phyloP scores from a whole-genome alignment of 2,113 vertebrate species.

The Notarius lentiginosus region DNA sequence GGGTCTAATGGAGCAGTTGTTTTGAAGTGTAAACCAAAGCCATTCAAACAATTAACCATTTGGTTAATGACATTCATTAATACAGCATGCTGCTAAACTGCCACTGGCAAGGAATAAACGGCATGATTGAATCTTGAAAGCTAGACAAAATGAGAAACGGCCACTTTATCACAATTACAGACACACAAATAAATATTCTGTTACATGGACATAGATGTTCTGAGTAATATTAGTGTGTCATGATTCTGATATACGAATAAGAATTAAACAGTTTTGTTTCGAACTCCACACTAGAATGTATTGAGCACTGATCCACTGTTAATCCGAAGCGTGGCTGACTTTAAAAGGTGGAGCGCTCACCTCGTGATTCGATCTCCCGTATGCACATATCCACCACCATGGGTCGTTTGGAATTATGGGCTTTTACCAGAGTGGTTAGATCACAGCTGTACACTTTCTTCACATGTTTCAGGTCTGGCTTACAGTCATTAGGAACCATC shows the following conservation, averaged over 20 bases:
- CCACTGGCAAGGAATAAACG: neutral
- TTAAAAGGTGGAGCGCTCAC: conserved; percentile 68
- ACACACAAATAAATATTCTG: neutral
- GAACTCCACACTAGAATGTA: neutral
- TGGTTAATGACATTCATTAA: conserved; percentile 24
- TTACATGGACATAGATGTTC: neutral
- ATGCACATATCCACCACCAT: conserved; percentile 99
- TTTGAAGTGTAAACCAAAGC: conserved; percentile 25
- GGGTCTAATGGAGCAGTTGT: neutral
- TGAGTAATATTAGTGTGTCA: neutral
- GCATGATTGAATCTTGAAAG: neutral
- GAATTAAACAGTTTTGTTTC: neutral
- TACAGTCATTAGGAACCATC: conserved; percentile 96
- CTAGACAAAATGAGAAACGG: neutral
- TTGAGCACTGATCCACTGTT: neutral
- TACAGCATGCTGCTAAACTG: neutral
- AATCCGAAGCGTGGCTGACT: conserved; percentile 2
- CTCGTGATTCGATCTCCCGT: conserved; percentile 93
- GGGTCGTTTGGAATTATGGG: conserved; percentile 90
- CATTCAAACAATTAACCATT: conserved; percentile 23
- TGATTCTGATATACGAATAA: neutral
- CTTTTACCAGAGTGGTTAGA: conserved; percentile 96
- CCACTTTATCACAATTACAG: neutral
- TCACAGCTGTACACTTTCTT: conserved; percentile 93
- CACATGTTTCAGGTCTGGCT: conserved; percentile 83